phyloP scores from a whole-genome alignment of 2,797 vertebrate genomes.

The Malacoraja senta region DNA sequence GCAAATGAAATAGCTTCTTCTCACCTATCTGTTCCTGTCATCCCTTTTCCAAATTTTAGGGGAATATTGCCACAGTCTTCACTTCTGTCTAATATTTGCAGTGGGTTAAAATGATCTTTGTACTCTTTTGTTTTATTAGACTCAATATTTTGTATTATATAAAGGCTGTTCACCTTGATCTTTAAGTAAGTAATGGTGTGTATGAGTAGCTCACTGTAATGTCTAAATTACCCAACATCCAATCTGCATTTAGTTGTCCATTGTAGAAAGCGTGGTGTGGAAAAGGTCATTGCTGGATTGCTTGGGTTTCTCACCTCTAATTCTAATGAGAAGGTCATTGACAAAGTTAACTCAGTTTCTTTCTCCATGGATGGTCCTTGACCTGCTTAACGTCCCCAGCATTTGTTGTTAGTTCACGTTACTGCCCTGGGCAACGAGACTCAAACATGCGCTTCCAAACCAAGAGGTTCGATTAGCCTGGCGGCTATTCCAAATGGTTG shows the following conservation, averaged over 20 bases:
- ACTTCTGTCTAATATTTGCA: not conserved
- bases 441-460: not conserved
- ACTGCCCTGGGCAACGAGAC: not conserved
- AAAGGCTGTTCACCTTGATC: not conserved
- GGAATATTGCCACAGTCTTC: not conserved
- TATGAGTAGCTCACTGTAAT: not conserved
- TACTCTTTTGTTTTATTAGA: not conserved
- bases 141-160: not conserved
- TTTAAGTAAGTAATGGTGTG: not conserved
- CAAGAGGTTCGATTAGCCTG: not conserved
- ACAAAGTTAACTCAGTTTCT: too few species aligned
- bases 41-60: not conserved
- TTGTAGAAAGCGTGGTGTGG: too few species aligned
- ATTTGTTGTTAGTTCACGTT: not conserved
- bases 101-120: not conserved
- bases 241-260: too few species aligned
- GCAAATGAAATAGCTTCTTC: not conserved
- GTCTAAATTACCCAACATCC: not conserved
- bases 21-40: not conserved
- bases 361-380: too few species aligned
- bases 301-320: too few species aligned
- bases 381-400: too few species aligned
- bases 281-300: too few species aligned
- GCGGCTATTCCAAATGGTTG: too few species aligned
- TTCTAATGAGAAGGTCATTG: too few species aligned